Evolutionary conservation across 1,140 invertebrate species (phyloP), one percentile per base, ranked within the genome.

Genomic region (Temnothorax longispinosus): DNA sequence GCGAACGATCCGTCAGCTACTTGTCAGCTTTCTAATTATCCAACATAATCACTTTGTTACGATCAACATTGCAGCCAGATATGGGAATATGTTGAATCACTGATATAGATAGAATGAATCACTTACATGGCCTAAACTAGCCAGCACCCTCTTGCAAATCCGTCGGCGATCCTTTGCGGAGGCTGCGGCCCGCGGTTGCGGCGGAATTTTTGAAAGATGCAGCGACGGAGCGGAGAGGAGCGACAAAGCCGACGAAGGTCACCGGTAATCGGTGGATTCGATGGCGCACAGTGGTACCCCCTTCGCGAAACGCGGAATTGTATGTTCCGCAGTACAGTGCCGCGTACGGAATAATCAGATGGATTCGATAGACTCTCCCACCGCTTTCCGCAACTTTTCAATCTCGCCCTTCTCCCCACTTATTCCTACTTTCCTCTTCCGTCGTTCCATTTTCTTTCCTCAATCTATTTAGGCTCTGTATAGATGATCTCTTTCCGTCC

Each of bases 331-430:
- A 58, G 47, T 71, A 72, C 77, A 65, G 88, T 71, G 85, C 41
- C 71, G 84, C 87, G 44, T 87, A 84, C 77, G 77, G 88, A 89
- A 89, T 90, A 90, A 85, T 74, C 72, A 58, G 44, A 64, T 56
- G 21, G 54, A 78, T 78, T 84, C 84, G 65, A 72, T 74, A 84
- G 60, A 47, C 77, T 84, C 88, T 89, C 88, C 88, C 76, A 44
- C 88, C 35, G 21, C 47, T 84, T 87, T 84, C 82, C 65, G 11
- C 69, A 60, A 81, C 74, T 88, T 86, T 80, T 89, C 75, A 84
- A 54, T 52, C 84, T 87, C 52, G 75, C 87, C 52, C 69, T 72
- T 85, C 77, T 67, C 85, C 47, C 80, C 80, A 60, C 77, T 87
- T 50, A 67, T 50, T 27, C 21, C 13, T 56, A 74, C 65, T 82